A percentile compares a stretch with the other conserved stretches of the same genome.
phyloP scores from a whole-genome alignment of 1,140 invertebrate genomes.

The Propsilocerus akamusi region DNA sequence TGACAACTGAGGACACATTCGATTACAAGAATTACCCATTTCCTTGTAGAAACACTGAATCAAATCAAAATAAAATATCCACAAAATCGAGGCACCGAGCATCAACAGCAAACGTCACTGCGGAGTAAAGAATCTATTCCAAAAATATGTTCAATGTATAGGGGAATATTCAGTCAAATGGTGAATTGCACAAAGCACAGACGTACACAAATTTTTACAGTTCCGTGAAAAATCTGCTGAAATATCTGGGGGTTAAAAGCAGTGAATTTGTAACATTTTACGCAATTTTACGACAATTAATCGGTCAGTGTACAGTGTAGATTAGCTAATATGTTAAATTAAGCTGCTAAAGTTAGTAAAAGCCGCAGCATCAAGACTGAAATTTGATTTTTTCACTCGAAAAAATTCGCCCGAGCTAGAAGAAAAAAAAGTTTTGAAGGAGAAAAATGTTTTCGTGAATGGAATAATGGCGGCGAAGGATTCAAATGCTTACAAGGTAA shows the following conservation, averaged over 20 bases:
- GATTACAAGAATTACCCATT: no score
- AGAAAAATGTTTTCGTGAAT: no score
- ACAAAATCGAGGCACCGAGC: no score
- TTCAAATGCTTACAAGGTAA: background rate
- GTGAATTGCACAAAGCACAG: slow-evolving; percentile 2
- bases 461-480: background rate
- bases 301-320: background rate
- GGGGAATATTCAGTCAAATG: slow-evolving; percentile 1
- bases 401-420: background rate
- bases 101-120: no score
- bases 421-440: no score
- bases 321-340: background rate
- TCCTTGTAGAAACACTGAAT: no score
- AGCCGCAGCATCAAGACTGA: background rate
- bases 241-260: background rate
- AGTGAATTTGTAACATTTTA: background rate
- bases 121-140: no score
- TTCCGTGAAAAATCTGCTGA: background rate
- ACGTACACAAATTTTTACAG: background rate
- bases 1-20: no score
- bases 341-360: background rate
- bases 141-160: no score
- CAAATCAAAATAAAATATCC: no score
- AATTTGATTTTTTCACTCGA: background rate
- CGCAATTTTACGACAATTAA: background rate